These are phyloP conservation scores for Tachypleus tridentatus DNA, from an alignment of 1,140 invertebrate species.

Conservation along the genomic window DNA sequence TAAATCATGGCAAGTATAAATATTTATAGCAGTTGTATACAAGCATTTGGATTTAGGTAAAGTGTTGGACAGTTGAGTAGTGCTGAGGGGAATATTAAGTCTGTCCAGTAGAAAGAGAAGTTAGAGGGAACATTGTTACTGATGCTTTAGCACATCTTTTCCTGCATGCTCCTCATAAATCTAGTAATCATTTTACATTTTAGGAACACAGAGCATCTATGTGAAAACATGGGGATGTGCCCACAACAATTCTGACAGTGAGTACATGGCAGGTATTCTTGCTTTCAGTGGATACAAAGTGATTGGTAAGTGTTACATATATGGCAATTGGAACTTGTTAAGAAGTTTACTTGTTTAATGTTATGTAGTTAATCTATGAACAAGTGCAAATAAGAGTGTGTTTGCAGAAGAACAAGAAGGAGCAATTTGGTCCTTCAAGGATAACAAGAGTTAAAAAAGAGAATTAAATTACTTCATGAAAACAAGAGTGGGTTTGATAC, in stretches of 20 bases:
- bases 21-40: not conserved
- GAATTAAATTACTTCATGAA: too few relatives aligned
- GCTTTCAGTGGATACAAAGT: conserved; percentile 74
- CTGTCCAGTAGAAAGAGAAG: not conserved
- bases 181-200: conserved; percentile 13
- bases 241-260: conserved; percentile 87
- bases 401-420: too few relatives aligned
- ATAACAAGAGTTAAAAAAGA: too few relatives aligned
- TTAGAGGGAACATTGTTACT: not conserved
- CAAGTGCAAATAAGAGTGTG: not conserved
- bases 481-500: too few relatives aligned
- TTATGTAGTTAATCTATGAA: not conserved
- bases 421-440: too few relatives aligned
- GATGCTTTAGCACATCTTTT: not conserved
- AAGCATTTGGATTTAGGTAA: not conserved
- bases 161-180: conserved; percentile 32
- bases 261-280: conserved; percentile 92
- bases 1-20: too few relatives aligned
- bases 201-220: conserved; percentile 78
- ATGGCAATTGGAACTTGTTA: not conserved
- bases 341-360: conserved; percentile 8
- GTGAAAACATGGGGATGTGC: conserved; percentile 97
- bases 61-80: not conserved
- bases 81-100: not conserved
- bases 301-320: conserved; percentile 36